These are phyloP conservation scores for Danionella cerebrum DNA, from an alignment of 2,113 vertebrate species.

Conservation along the genomic window DNA sequence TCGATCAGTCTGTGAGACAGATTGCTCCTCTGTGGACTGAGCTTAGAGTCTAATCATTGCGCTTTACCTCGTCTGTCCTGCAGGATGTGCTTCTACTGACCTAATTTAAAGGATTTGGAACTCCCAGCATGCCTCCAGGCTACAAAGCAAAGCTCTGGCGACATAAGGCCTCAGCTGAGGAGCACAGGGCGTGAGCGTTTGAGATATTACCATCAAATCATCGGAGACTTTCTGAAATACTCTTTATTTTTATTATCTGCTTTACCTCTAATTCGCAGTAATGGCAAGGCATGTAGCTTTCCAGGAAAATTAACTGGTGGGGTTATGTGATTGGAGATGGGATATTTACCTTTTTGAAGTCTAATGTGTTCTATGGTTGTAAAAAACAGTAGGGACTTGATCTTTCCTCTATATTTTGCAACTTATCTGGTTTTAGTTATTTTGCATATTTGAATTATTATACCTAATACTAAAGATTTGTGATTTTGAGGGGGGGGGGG, in stretches of 20 bases:
- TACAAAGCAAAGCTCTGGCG: conserved; percentile 34
- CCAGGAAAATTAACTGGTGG: background rate
- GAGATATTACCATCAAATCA: background rate
- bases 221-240: background rate
- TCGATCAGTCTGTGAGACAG: conserved; percentile 34
- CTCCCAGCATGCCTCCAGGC: conserved; percentile 24
- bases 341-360: too few relatives aligned
- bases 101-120: conserved; percentile 62
- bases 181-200: background rate
- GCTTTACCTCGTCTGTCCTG: conserved; percentile 59
- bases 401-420: too few relatives aligned
- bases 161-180: background rate
- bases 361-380: too few relatives aligned
- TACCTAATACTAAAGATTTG: too few relatives aligned
- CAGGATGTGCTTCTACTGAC: conserved; percentile 55
- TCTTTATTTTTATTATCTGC: background rate
- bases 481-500: too few relatives aligned
- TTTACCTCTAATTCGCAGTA: background rate
- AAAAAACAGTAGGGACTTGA: too few relatives aligned
- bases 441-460: too few relatives aligned
- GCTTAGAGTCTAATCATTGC: conserved; percentile 61
- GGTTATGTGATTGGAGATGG: background rate
- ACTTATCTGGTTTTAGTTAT: too few relatives aligned
- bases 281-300: background rate
- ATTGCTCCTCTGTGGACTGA: conserved; percentile 52